Evolutionary conservation across 2,888 invertebrate species (phyloP).

Genomic region (Eutolmus rufibarbis): DNA sequence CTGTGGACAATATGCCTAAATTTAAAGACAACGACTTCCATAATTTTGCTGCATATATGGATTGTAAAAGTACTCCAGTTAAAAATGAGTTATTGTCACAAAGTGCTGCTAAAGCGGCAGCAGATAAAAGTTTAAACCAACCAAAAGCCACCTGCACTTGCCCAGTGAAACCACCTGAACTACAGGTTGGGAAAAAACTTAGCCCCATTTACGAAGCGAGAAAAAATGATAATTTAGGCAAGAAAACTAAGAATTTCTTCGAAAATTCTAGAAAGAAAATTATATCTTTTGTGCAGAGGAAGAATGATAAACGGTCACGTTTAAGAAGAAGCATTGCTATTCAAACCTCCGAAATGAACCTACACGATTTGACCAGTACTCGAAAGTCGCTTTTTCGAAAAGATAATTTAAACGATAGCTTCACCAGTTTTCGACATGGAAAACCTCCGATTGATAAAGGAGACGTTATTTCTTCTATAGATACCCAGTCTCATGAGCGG

Average conservation of each 20-base stretch:
- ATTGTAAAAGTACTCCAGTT: conserved; percentile 58
- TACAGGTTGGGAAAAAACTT: neutral
- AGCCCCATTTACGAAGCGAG: conserved; percentile 5
- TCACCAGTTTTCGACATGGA: conserved; percentile 39
- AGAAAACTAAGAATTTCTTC: conserved; percentile 52
- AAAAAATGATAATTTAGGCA: conserved; percentile 49
- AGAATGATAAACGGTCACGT: conserved; percentile 51
- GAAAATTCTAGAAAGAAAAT: conserved; percentile 57
- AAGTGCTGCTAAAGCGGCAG: neutral
- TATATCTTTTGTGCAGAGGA: conserved; percentile 56
- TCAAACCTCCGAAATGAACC: conserved; percentile 52
- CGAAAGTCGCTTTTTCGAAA: neutral
- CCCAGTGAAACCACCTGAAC: neutral
- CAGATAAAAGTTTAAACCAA: neutral
- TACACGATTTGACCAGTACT: neutral
- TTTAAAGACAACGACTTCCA: conserved; percentile 49
- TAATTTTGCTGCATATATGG: conserved; percentile 58
- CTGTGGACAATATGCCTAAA: conserved; percentile 55
- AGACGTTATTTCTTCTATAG: neutral
- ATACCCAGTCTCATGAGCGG: conserved; percentile 34
- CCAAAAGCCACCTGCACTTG: neutral
- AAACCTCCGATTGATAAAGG: neutral
- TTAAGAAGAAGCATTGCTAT: conserved; percentile 54
- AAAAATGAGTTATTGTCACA: conserved; percentile 54
- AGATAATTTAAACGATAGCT: conserved; percentile 17